Base-by-base conservation (phyloP, 2,888 invertebrate species). In the Noctua fimbriata region DNA sequence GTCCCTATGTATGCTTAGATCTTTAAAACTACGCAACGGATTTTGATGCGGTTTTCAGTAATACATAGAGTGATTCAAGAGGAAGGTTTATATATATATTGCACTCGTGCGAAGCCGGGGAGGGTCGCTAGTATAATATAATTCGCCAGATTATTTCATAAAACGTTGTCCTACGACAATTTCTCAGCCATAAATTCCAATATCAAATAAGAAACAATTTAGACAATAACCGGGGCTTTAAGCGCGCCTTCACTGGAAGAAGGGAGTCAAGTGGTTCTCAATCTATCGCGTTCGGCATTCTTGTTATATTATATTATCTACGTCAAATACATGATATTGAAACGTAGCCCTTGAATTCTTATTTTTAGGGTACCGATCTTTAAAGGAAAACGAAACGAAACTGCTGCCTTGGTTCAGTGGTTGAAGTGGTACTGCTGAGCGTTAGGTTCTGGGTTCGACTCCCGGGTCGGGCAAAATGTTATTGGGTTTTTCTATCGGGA, bases 191-290 rank as follows among this genome's bases (percentile, higher is more conserved):
- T 71, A 72, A 87, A 83, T 87, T 71, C 66, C 55, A 73, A 77
- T 86, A 78, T 83, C 72, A 47, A 86, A 71, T 65, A 78, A 60
- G 77, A 60, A 69, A 60, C 73, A 67, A 76, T 73, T 75, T 73
- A 71, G 32, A 60, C 41, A 84, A 71, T 76, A 81, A 73, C 44
- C 67, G 1, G 41, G 36, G 63, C 69, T 36, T 78, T 70, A 63
- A 76, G 69, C 67, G 60, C 52, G 67, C 47, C 73, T 81, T 69
- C 65, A 72, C 55, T 79, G 55, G 67, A 80, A 85, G 83, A 71
- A 28, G 47, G 71, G 44, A 85, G 70, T 79, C 70, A 80, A 87
- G 86, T 76, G 78, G 63, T 70, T 69, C 75, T 88, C 75, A 80
- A 85, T 85, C 52, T 75, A 81, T 81, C 70, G 63, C 55, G 47